Evolutionary conservation across 2,113 vertebrate species (phyloP).

Genomic region (Eonycteris spelaea): DNA sequence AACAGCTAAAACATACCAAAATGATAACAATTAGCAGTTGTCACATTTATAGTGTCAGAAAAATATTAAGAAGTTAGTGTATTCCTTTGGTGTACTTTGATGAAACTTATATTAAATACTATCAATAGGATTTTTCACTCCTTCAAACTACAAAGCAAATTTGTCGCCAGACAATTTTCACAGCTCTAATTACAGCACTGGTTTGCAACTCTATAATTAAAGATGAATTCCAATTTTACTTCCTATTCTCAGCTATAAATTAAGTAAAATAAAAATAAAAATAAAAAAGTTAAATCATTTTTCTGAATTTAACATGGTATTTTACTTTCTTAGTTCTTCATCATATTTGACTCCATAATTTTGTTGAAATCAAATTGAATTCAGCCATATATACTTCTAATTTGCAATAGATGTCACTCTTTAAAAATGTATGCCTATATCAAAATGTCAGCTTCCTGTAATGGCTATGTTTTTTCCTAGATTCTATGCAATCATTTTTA

Average conservation of each 20-base stretch:
- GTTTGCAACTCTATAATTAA: conserved; percentile 73
- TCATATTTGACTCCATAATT: not conserved
- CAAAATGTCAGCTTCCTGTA: not conserved
- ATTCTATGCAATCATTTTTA: conserved; percentile 14
- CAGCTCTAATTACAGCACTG: conserved; percentile 71
- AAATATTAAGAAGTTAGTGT: conserved; percentile 63
- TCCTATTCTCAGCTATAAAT: conserved; percentile 61
- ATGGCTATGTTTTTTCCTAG: not conserved
- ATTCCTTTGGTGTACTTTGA: conserved; percentile 55
- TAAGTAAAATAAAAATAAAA: conserved; percentile 42
- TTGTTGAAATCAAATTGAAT: conserved; percentile 47
- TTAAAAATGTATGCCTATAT: not conserved
- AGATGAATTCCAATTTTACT: conserved; percentile 70
- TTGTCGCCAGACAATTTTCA: conserved; percentile 72
- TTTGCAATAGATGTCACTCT: conserved; percentile 7
- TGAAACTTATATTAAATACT: conserved; percentile 60
- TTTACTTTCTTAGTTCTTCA: conserved; percentile 20
- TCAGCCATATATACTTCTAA: not conserved
- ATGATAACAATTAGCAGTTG: conserved; percentile 51
- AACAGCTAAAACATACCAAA: not conserved
- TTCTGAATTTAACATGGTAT: conserved; percentile 36
- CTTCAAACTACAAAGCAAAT: conserved; percentile 74
- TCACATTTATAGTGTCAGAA: not conserved
- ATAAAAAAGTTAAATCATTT: not conserved
- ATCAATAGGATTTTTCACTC: conserved; percentile 70